Conservation (phyloP, 2,888 invertebrate genomes). For the Alviniconcha strummeri region DNA sequence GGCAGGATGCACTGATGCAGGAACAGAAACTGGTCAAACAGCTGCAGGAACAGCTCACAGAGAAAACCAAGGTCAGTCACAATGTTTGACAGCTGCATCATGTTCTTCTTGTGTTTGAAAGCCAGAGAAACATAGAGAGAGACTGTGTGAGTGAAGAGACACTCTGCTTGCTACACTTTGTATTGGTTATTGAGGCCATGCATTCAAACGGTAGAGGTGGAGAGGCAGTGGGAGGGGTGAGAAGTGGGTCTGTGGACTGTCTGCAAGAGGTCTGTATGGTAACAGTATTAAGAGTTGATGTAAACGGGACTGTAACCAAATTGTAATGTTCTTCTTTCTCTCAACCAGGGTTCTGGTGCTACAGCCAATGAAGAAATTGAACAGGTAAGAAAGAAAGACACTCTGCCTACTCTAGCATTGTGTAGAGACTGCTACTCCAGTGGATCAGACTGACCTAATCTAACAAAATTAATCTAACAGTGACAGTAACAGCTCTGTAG, state of each 20-base stretch:
- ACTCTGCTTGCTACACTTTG: too few relatives aligned
- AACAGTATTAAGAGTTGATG: too few relatives aligned
- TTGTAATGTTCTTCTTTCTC: constrained; percentile 4
- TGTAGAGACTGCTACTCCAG: neutral
- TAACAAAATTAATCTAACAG: neutral
- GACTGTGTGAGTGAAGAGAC: neutral
- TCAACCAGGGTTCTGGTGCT: constrained; percentile 36
- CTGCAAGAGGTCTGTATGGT: too few relatives aligned
- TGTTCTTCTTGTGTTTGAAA: neutral
- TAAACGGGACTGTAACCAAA: too few relatives aligned
- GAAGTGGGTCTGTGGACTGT: too few relatives aligned
- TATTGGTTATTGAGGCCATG: too few relatives aligned
- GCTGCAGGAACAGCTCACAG: constrained; percentile 65
- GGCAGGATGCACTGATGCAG: constrained; percentile 71
- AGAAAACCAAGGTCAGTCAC: constrained; percentile 39
- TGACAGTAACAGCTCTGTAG: neutral
- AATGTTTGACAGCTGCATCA: neutral
- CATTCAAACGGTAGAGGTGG: too few relatives aligned
- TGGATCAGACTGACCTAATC: neutral
- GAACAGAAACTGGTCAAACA: constrained; percentile 70
- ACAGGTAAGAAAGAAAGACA: constrained; percentile 33
- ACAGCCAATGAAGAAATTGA: constrained; percentile 37
- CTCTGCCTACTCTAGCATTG: too few relatives aligned
- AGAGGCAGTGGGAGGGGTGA: too few relatives aligned
- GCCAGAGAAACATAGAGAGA: neutral